Evolutionary conservation across 1,140 invertebrate genomes (phyloP).

Genomic region (Coelopa frigida): DNA sequence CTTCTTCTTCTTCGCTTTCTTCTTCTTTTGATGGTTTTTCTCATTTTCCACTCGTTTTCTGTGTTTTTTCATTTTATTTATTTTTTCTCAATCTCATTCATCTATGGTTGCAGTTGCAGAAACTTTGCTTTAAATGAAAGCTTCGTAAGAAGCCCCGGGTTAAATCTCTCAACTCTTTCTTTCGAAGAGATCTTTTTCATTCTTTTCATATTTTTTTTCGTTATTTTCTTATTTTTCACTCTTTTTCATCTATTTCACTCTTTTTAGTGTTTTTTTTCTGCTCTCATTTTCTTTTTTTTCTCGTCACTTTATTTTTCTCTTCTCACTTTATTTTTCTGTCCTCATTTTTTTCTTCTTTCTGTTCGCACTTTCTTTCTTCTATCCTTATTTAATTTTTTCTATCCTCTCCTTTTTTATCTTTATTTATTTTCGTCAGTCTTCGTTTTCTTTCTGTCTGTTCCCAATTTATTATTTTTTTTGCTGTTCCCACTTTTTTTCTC

Average conservation of each 20-base stretch:
- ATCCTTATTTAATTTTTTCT: background rate
- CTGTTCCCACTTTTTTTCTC: background rate
- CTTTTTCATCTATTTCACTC: background rate
- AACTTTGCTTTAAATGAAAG: background rate
- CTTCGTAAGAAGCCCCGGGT: background rate
- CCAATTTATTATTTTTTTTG: background rate
- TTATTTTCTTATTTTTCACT: background rate
- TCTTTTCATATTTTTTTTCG: background rate
- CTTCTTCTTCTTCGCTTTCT: background rate
- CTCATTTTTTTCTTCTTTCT: background rate
- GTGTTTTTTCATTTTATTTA: background rate
- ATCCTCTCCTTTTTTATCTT: background rate
- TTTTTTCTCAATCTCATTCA: background rate
- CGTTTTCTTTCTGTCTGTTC: background rate
- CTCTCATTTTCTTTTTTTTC: background rate
- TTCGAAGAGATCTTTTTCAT: background rate
- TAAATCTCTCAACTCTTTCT: background rate
- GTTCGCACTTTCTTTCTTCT: background rate
- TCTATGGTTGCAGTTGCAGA: background rate
- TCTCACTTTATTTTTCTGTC: background rate
- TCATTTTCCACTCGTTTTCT: background rate
- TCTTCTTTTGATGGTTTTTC: background rate
- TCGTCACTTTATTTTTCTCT: background rate
- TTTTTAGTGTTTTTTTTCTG: background rate
- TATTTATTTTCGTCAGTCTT: background rate